Evolutionary conservation across 2,113 vertebrate species (phyloP), one percentile per base, ranked within the genome.

Genomic region (Xyliphius kryptos): DNA sequence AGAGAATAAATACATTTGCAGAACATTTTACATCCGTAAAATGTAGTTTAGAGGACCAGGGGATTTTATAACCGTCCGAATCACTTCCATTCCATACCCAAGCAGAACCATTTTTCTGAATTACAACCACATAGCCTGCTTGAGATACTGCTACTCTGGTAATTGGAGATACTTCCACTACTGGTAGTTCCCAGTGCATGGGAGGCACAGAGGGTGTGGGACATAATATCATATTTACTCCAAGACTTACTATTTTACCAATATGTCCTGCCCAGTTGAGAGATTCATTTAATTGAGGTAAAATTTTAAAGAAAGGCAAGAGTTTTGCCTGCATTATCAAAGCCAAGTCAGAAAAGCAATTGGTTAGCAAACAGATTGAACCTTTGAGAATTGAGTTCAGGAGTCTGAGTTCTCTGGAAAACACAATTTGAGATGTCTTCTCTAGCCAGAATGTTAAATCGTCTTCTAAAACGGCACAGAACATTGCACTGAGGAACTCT

Each of bases 401-500:
- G 37, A 90, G 66, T 19, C 61, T 49, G 46, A 76, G 69, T 60
- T 88, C 83, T 62, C 70, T 81, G 56, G 53, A 61, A 9, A 77
- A 80, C n/a, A 50, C 0, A 2, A 72, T 40, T 44, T 52, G 53
- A 12, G 66, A 65, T 13, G 65, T 72, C 20, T 63, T 37, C 21
- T 85, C 76, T 52, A 90, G 58, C 76, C 85, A 81, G 44, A 54
- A 43, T 3, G 86, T 61, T 36, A 91, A 73, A 2, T 79, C 79
- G 14, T 59, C 61, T 5, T 84, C 64, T 37, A 79, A 76, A 17
- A 72, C 77, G 48, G 77, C 78, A 61, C 17, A 73, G 51, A 87
- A 43, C 82, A 88, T 84, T 13, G 79, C 86, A 71, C 80, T 75
- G 12, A 86, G 83, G 61, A 86, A 88, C 17, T 41, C 65, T 1